Evolutionary conservation across 1,140 invertebrate genomes (phyloP), one percentile per base, ranked within the genome.

Genomic region (Drosophila repleta): DNA sequence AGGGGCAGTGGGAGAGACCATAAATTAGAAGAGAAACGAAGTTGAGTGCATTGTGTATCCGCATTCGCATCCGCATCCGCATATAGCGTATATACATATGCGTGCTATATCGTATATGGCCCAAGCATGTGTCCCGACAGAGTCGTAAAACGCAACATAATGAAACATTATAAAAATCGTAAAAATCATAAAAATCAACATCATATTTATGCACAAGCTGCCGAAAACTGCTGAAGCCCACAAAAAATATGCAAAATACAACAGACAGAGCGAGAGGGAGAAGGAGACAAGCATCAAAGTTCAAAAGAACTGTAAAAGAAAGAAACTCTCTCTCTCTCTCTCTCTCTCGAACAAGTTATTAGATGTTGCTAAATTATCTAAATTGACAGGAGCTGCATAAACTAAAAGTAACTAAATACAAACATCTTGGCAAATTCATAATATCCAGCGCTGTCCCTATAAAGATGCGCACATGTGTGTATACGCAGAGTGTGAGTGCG

Each of bases 161-260:
- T 87, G 83, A 87, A 87, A 87, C 83, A 87, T 87, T 88, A 87
- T 87, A 87, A 80, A 87, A 87, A 87, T 87, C 83, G 87, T 87
- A 87, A 80, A 87, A 87, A 87, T 87, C 83, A 88, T 87, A 87
- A 87, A 87, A 87, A 87, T 87, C 83, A 87, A 79, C 83, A 88
- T 87, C 83, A 87, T 88, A 88, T 87, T 87, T 87, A 87, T 88
- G 83, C 83, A 82, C 48, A 74, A 64, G 61, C 61, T 52, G 56
- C 65, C 17, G 15, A 43, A 60, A 73, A 48, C 24, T 49, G 48
- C 41, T 62, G 61, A 52, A 58, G 56, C 57, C n/a, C 58, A 43
- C 53, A 63, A 49, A 74, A 53, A 75, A 53, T 20, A 61, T 60
- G 41, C 51, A 71, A 66, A 79, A 41, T 15, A 35, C 55, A 57